Conservation (phyloP, 2,888 invertebrate genomes). For the Lasioglossum leucozonium region DNA sequence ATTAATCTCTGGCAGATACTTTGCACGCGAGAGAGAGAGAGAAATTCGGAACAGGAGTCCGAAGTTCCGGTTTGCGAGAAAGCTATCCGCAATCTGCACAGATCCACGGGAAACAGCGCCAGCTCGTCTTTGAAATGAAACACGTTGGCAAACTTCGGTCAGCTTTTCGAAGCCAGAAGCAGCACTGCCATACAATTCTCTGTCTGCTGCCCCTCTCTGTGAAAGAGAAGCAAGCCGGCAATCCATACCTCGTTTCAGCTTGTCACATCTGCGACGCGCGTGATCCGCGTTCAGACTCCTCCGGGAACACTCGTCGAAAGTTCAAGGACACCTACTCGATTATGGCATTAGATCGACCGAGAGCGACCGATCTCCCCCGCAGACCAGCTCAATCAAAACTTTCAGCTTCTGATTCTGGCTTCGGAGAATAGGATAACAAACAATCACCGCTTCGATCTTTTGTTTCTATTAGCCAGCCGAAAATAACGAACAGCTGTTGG, state of each 20-base stretch:
- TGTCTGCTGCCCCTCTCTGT: not conserved
- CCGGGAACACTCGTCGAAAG: not conserved
- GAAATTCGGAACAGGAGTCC: not conserved
- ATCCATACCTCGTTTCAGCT: not conserved
- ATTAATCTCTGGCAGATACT: not conserved
- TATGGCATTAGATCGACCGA: not conserved
- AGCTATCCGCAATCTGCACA: not conserved
- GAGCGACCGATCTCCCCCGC: not conserved
- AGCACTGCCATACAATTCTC: not conserved
- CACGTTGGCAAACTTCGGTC: not conserved
- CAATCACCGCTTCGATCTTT: not conserved
- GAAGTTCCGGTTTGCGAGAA: not conserved
- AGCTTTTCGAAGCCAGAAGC: not conserved
- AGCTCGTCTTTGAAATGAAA: not conserved
- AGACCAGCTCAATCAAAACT: not conserved
- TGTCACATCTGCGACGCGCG: not conserved
- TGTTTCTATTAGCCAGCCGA: not conserved
- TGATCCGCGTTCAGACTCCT: conserved; percentile 3
- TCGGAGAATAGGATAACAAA: not conserved
- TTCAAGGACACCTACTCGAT: not conserved
- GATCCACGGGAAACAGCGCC: not conserved
- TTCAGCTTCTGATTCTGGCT: not conserved
- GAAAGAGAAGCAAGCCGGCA: not conserved
- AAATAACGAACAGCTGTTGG: too few species aligned
- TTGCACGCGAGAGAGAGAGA: not conserved